These are phyloP conservation scores for Polymixis lichenea DNA, from an alignment of 2,888 invertebrate species.

Conservation along the genomic window DNA sequence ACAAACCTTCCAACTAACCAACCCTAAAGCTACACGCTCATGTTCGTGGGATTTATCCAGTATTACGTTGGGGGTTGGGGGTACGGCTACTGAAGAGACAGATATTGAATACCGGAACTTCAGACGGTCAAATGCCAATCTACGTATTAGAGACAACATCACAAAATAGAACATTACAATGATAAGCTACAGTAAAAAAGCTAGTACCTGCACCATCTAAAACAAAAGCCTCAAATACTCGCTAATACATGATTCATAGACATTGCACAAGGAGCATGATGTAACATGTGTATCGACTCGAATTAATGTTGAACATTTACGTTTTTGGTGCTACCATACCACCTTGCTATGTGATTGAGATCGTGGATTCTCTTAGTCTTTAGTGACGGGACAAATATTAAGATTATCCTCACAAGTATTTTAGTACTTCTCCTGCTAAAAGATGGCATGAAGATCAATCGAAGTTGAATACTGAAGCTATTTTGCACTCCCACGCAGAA, in stretches of 20 bases:
- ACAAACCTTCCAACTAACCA: constrained; percentile 29
- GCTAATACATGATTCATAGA: constrained; percentile 10
- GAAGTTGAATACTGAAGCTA: constrained; percentile 16
- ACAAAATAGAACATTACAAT: background rate
- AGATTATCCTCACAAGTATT: background rate
- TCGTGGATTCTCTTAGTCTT: no score
- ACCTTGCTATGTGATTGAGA: no score
- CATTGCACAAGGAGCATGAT: background rate
- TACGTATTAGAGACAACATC: background rate
- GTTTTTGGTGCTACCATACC: background rate
- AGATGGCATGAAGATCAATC: constrained; percentile 24
- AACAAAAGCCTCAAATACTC: background rate
- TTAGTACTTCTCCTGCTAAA: background rate
- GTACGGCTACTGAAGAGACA: background rate
- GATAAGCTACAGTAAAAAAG: background rate
- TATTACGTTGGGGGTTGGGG: background rate
- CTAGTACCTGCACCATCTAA: background rate
- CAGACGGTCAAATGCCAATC: background rate
- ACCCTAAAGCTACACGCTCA: constrained; percentile 48
- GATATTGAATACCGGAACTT: background rate
- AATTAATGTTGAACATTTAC: background rate
- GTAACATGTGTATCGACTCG: background rate
- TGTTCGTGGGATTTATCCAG: constrained; percentile 4
- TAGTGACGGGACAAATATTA: background rate
- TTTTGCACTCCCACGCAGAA: constrained; percentile 35